These are phyloP conservation scores for Numenius phaeopus DNA, from an alignment of 2,797 vertebrate genomes.

Conservation along the genomic window DNA sequence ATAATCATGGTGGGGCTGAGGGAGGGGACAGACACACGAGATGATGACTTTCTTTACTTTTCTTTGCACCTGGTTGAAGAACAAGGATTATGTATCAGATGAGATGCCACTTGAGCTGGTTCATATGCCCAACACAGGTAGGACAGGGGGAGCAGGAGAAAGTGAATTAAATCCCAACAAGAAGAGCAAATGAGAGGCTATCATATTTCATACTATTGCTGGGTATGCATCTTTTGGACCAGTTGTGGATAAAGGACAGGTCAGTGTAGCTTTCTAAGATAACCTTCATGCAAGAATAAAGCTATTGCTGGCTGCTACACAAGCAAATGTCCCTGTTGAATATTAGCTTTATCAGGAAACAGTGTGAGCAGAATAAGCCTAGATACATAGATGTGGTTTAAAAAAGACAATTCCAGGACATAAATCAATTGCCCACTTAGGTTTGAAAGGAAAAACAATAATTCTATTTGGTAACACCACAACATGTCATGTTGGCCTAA, in stretches of 20 bases:
- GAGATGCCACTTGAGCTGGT: neutral
- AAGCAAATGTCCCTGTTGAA: neutral
- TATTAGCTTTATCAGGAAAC: neutral
- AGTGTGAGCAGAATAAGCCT: neutral
- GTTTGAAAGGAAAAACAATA: neutral
- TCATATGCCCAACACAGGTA: neutral
- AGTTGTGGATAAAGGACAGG: neutral
- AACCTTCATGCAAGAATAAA: neutral
- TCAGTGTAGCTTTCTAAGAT: neutral
- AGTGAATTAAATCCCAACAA: neutral
- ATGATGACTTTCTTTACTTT: neutral
- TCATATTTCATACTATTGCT: neutral
- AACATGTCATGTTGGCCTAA: neutral
- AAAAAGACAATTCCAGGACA: neutral
- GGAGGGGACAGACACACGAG: too few species aligned
- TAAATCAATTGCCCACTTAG: neutral
- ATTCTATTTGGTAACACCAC: neutral
- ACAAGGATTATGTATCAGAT: neutral
- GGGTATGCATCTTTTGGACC: neutral
- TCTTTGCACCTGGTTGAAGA: neutral
- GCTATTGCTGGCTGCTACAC: neutral
- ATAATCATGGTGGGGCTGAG: neutral
- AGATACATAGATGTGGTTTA: neutral
- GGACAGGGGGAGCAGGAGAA: neutral
- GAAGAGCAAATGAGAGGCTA: neutral